Percentiles rank a stretch among this genome's conserved stretches.
Conservation (phyloP, 2,113 vertebrate genomes). For the Grantiella picta region DNA sequence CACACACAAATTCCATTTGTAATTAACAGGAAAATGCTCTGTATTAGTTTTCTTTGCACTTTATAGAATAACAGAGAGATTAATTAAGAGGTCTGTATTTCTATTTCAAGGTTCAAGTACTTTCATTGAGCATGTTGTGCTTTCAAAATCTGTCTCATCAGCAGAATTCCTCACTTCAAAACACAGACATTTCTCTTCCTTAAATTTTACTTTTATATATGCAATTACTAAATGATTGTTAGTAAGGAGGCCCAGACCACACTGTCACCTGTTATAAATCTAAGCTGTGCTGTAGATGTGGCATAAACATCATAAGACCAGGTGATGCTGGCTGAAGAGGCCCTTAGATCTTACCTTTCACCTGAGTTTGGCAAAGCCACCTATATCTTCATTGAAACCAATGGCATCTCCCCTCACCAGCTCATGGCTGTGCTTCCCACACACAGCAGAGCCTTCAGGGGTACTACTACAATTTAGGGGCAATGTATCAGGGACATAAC, state of each 20-base stretch:
- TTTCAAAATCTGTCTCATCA: conserved; percentile 40
- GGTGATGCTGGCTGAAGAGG: not conserved
- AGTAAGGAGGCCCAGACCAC: not conserved
- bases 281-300: not conserved
- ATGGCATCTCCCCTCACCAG: not conserved
- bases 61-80: conserved; percentile 64
- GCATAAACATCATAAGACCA: not conserved
- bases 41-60: conserved; percentile 59
- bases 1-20: conserved; percentile 13
- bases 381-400: not conserved
- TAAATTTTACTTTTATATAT: not conserved
- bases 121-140: conserved; percentile 36
- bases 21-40: conserved; percentile 60
- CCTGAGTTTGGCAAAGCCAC: not conserved
- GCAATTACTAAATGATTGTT: not conserved
- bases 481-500: not conserved
- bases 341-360: not conserved
- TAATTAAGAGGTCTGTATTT: conserved; percentile 73
- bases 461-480: not conserved
- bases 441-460: not conserved
- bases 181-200: conserved; percentile 4
- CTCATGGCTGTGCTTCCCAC: not conserved
- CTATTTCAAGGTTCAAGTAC: conserved; percentile 74
- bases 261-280: not conserved
- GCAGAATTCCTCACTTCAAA: conserved; percentile 49